A percentile compares a stretch with the other conserved stretches of the same genome.
Evolutionary conservation across 2,113 vertebrate genomes (phyloP).

Genomic region (Sardina pilchardus): DNA sequence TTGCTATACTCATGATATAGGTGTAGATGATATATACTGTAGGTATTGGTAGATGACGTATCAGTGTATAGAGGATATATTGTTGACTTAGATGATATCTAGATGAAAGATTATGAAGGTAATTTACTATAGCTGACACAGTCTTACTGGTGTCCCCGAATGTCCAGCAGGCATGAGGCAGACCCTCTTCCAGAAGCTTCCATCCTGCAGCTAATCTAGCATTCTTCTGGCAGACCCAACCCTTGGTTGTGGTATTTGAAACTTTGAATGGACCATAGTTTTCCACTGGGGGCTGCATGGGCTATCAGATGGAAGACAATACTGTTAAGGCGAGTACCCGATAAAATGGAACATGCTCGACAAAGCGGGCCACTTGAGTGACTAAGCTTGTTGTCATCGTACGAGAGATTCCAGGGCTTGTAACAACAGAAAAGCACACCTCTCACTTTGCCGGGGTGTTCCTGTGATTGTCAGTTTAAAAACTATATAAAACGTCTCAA

Average conservation of each 20-base stretch:
- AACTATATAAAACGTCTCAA: slow-evolving; percentile 55
- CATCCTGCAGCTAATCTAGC: neutral
- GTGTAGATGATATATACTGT: no score
- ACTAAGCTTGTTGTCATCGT: slow-evolving; percentile 66
- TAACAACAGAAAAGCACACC: slow-evolving; percentile 56
- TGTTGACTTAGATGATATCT: no score
- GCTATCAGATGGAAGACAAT: neutral
- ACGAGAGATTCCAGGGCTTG: slow-evolving; percentile 55
- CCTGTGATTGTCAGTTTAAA: slow-evolving; percentile 52
- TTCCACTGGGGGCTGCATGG: neutral
- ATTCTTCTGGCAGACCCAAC: neutral
- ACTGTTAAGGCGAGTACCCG: slow-evolving; percentile 42
- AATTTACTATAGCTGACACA: no score
- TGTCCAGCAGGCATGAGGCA: no score
- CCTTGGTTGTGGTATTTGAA: neutral
- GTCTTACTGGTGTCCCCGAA: no score
- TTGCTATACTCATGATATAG: no score
- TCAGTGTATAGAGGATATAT: no score
- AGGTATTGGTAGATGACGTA: no score
- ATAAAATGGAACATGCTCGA: slow-evolving; percentile 50
- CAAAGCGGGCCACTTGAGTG: slow-evolving; percentile 63
- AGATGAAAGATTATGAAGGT: no score
- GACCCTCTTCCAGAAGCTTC: neutral
- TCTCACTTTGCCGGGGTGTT: slow-evolving; percentile 43
- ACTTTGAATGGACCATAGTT: neutral